Evolutionary conservation across 2,113 vertebrate genomes (phyloP).

Genomic region (Brachionichthys hirsutus): DNA sequence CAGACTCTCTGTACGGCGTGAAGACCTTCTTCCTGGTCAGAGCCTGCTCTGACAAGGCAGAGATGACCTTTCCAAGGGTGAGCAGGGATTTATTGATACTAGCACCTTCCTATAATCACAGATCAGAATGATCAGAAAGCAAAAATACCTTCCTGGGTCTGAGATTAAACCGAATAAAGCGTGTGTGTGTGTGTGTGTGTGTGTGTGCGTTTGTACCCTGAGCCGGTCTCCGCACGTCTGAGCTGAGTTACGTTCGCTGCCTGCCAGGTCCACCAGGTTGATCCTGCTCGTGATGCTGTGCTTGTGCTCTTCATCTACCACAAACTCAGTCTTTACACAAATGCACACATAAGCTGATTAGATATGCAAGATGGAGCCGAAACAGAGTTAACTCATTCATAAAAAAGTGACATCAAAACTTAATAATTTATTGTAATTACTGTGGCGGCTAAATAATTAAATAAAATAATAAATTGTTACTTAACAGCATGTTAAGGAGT

Average conservation of each 20-base stretch:
- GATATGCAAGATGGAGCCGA: neutral
- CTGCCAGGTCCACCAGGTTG: constrained; percentile 92
- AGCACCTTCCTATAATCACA: constrained; percentile 83
- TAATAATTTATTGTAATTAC: too few species aligned
- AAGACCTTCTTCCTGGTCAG: constrained; percentile 83
- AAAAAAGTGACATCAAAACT: too few species aligned
- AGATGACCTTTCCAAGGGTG: constrained; percentile 94
- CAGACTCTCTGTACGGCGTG: constrained; percentile 91
- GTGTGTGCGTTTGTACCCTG: constrained; percentile 76
- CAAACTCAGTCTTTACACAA: constrained; percentile 82
- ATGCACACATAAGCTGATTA: neutral
- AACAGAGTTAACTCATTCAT: neutral
- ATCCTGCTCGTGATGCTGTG: constrained; percentile 88
- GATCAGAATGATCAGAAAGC: neutral
- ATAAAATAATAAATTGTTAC: too few species aligned
- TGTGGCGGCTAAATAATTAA: too few species aligned
- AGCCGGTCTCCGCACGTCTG: constrained; percentile 86
- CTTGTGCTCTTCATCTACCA: constrained; percentile 88
- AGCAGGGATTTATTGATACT: constrained; percentile 97
- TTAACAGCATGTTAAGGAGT: too few species aligned
- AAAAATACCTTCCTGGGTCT: neutral
- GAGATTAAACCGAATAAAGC: too few species aligned
- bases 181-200: constrained; percentile 3
- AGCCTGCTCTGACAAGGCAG: constrained; percentile 88
- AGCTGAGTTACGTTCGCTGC: constrained; percentile 85